Percentiles rank a stretch among this genome's conserved stretches.
phyloP scores from a whole-genome alignment of 1,140 invertebrate species.

The Augochlora pura region DNA sequence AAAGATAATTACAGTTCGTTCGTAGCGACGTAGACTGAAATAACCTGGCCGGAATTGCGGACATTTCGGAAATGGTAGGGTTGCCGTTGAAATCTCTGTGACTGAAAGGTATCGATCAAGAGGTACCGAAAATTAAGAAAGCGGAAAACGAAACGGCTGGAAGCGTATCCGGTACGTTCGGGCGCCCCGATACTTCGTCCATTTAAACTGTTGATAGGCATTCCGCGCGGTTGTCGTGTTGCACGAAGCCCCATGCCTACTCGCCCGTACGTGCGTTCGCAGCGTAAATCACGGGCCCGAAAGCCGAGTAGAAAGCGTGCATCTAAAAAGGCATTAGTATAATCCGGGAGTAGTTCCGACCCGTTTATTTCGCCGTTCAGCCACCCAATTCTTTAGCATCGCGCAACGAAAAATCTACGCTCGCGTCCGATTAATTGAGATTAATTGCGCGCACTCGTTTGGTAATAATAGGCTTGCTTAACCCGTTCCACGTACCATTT shows the following conservation, averaged over 20 bases:
- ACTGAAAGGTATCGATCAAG: not conserved
- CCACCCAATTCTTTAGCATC: no score
- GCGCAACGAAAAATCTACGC: no score
- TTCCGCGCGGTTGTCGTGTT: constrained; percentile 21
- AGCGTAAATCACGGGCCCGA: not conserved
- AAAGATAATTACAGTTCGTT: not conserved
- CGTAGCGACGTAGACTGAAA: not conserved
- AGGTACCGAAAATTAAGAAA: not conserved
- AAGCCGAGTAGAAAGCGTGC: not conserved
- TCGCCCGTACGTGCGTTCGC: not conserved
- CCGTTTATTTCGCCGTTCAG: not conserved
- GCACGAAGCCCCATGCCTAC: constrained; percentile 6
- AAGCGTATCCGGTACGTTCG: not conserved
- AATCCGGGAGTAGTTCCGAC: not conserved
- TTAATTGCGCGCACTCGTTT: no score
- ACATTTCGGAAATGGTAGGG: not conserved
- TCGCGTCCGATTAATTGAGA: no score
- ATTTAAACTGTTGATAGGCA: constrained; percentile 15
- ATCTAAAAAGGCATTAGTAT: not conserved
- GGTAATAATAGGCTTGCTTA: no score
- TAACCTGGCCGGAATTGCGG: not conserved
- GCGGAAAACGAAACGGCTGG: not conserved
- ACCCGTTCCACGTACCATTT: no score
- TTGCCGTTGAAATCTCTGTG: not conserved
- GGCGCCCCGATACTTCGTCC: not conserved